phyloP scores from a whole-genome alignment of 2,888 invertebrate species.

The Microchrysa polita region DNA sequence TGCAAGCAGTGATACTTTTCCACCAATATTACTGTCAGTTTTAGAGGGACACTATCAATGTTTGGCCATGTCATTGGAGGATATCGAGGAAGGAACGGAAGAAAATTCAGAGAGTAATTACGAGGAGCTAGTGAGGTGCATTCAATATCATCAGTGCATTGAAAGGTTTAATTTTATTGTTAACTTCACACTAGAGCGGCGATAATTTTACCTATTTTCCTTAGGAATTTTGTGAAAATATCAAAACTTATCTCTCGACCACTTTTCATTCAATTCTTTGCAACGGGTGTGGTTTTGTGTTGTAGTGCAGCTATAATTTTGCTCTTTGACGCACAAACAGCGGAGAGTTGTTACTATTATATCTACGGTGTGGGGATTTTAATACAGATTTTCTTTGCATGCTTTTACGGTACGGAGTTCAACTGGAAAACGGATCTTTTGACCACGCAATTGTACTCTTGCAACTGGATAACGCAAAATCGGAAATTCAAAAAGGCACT shows the following conservation, averaged over 20 bases:
- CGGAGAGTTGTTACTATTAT: neutral
- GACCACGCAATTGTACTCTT: slow-evolving; percentile 66
- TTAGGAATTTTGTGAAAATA: too few species aligned
- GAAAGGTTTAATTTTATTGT: neutral
- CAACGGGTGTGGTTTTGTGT: neutral
- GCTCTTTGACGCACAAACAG: neutral
- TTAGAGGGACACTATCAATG: neutral
- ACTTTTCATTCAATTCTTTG: neutral
- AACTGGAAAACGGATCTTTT: slow-evolving; percentile 66
- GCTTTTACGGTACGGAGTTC: slow-evolving; percentile 68
- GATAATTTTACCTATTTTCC: too few species aligned
- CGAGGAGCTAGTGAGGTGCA: neutral
- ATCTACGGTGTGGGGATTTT: slow-evolving; percentile 65
- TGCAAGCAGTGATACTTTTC: neutral
- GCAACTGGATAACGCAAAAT: slow-evolving; percentile 68
- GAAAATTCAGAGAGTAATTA: neutral
- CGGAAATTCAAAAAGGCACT: slow-evolving; percentile 63
- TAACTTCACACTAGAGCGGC: too few species aligned
- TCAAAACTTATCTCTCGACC: too few species aligned
- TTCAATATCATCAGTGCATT: neutral
- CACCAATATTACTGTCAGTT: neutral
- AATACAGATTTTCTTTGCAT: slow-evolving; percentile 67
- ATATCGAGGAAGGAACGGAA: neutral
- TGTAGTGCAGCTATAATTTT: neutral
- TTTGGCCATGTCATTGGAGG: neutral